Evolutionary conservation across 1,140 invertebrate species (phyloP).

Genomic region (Littorina saxatilis): DNA sequence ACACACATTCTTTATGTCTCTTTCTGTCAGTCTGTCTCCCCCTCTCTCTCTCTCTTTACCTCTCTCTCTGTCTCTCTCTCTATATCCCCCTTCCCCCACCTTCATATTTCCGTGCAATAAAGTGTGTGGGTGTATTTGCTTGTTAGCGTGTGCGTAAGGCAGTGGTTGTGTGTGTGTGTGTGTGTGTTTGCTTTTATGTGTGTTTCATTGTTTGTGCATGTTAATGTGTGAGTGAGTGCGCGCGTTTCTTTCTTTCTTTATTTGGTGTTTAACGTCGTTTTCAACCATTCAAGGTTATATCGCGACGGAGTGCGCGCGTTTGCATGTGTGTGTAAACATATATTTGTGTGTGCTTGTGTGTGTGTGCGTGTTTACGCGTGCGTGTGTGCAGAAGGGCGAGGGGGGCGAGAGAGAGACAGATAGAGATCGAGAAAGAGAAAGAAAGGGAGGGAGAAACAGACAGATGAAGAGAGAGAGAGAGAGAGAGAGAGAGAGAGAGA

Average conservation of each 20-base stretch:
- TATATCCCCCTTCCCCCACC: no score
- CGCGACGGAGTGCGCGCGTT: not conserved
- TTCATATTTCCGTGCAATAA: no score
- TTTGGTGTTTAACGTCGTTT: not conserved
- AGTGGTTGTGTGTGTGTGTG: no score
- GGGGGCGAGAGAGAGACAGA: no score
- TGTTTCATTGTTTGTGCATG: not conserved
- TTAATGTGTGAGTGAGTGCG: not conserved
- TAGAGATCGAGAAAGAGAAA: no score
- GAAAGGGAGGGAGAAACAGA: no score
- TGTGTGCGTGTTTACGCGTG: not conserved
- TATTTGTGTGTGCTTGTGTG: conserved; percentile 8
- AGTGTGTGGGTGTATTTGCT: no score
- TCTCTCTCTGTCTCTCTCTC: no score
- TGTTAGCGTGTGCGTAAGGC: no score
- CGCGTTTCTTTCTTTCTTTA: not conserved
- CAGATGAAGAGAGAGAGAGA: not conserved
- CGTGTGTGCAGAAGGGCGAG: not conserved
- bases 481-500: not conserved
- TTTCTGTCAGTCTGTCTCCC: no score
- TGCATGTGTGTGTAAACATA: not conserved
- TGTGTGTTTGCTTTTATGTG: conserved; percentile 4
- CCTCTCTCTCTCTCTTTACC: no score
- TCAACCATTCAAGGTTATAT: not conserved
- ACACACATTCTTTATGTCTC: no score